Evolutionary conservation across 2,113 vertebrate species (phyloP).

Genomic region (Gallinago jamesoni): DNA sequence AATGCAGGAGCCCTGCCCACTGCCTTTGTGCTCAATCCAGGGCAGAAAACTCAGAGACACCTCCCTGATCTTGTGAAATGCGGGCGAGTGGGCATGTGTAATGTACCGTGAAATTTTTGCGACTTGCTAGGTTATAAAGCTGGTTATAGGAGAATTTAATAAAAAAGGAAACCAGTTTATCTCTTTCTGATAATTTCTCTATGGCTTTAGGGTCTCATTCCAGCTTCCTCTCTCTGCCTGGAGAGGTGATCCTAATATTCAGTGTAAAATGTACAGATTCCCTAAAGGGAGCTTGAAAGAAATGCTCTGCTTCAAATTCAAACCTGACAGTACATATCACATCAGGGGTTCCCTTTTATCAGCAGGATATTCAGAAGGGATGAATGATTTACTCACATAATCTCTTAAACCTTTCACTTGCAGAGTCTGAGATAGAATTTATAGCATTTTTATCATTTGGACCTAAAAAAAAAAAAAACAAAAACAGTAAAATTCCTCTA

Average conservation of each 20-base stretch:
- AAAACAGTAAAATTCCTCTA: conserved; percentile 38
- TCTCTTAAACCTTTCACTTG: conserved; percentile 68
- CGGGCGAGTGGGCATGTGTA: conserved; percentile 1
- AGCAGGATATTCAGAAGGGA: conserved; percentile 66
- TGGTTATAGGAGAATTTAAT: conserved; percentile 63
- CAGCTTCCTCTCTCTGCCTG: not conserved
- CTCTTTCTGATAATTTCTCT: conserved; percentile 61
- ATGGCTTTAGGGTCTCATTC: conserved; percentile 51
- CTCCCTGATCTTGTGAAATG: conserved; percentile 24
- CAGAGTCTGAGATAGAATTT: conserved; percentile 64
- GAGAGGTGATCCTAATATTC: conserved; percentile 49
- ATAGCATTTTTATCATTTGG: conserved; percentile 57
- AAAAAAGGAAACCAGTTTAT: conserved; percentile 68
- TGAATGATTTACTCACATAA: conserved; percentile 68
- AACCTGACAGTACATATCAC: conserved; percentile 60
- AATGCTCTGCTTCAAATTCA: conserved; percentile 68
- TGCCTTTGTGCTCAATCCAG: not conserved
- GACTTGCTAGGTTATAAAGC: conserved; percentile 62
- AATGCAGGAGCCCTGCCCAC: not conserved
- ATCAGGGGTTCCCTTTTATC: conserved; percentile 62
- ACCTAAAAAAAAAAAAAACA: not conserved
- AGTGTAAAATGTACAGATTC: conserved; percentile 47
- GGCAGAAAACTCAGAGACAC: not conserved
- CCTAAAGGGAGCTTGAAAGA: conserved; percentile 52
- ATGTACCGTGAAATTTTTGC: conserved; percentile 27